These are phyloP conservation scores for Diloba caeruleocephala DNA, from an alignment of 2,888 invertebrate species.

Conservation along the genomic window DNA sequence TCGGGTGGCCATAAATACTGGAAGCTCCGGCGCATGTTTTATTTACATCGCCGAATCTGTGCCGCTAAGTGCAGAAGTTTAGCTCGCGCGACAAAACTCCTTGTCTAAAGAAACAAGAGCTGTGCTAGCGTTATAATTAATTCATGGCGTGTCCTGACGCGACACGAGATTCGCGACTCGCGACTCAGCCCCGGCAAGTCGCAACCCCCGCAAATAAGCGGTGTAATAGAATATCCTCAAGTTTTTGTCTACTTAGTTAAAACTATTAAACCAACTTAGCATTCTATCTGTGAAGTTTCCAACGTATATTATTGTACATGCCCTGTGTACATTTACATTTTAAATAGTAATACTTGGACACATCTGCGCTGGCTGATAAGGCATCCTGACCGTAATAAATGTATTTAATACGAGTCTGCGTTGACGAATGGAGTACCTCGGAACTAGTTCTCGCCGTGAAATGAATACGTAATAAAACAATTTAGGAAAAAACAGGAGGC, in stretches of 20 bases:
- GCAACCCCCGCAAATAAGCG: slow-evolving; percentile 23
- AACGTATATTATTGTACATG: slow-evolving; percentile 30
- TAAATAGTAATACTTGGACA: slow-evolving; percentile 28
- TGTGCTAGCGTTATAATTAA: slow-evolving; percentile 67
- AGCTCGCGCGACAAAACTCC: slow-evolving; percentile 56
- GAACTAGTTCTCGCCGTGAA: slow-evolving; percentile 19
- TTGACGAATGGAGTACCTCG: slow-evolving; percentile 22
- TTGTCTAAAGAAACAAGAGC: slow-evolving; percentile 62
- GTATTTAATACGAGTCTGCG: slow-evolving; percentile 20
- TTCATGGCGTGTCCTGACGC: slow-evolving; percentile 62
- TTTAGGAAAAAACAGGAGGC: slow-evolving; percentile 32
- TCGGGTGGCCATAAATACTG: slow-evolving; percentile 37
- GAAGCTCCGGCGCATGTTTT: slow-evolving; percentile 45
- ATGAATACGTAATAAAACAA: slow-evolving; percentile 45
- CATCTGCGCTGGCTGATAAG: slow-evolving; percentile 39
- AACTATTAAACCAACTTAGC: slow-evolving; percentile 34
- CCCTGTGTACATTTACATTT: slow-evolving; percentile 23
- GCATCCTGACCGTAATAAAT: slow-evolving; percentile 34
- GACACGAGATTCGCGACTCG: slow-evolving; percentile 51
- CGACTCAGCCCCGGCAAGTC: slow-evolving; percentile 39
- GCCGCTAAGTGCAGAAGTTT: slow-evolving; percentile 44
- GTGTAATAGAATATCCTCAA: slow-evolving; percentile 37
- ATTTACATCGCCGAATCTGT: slow-evolving; percentile 46
- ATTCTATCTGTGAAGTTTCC: slow-evolving; percentile 24
- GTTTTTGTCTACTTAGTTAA: slow-evolving; percentile 40